phyloP scores from a whole-genome alignment of 1,140 invertebrate species.

The Vollenhovia emeryi region DNA sequence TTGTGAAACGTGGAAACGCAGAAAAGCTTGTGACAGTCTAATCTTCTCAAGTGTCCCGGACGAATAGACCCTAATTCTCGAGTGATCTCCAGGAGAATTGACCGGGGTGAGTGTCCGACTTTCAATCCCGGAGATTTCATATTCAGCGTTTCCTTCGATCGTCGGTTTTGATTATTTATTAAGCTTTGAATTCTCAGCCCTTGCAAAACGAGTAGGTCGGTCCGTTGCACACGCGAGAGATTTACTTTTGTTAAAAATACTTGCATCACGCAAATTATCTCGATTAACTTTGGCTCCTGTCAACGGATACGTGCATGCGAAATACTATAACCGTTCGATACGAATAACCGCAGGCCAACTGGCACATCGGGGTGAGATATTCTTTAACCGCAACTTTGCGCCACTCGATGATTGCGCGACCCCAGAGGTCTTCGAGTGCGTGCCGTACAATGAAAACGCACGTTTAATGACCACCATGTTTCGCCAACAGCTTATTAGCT shows the following conservation, averaged over 20 bases:
- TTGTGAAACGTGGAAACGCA: constrained; percentile 79
- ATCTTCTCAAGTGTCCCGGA: constrained; percentile 81
- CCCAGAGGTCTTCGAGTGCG: constrained; percentile 38
- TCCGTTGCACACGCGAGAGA: not conserved
- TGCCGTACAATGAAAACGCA: constrained; percentile 66
- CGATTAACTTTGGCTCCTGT: not conserved
- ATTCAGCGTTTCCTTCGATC: constrained; percentile 45
- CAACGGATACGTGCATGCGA: not conserved
- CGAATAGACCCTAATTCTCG: constrained; percentile 81
- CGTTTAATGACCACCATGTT: constrained; percentile 81
- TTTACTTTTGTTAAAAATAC: constrained; percentile 4
- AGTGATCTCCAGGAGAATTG: constrained; percentile 75
- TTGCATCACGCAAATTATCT: not conserved
- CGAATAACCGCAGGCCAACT: constrained; percentile 30
- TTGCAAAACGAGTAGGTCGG: not conserved
- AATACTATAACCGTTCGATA: constrained; percentile 20
- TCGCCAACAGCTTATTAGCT: constrained; percentile 78
- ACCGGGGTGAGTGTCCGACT: constrained; percentile 41
- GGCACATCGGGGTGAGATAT: constrained; percentile 59
- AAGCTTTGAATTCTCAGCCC: constrained; percentile 37
- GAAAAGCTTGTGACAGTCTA: constrained; percentile 83
- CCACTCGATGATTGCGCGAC: constrained; percentile 59
- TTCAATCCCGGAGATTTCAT: constrained; percentile 59
- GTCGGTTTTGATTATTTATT: not conserved
- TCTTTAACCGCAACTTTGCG: constrained; percentile 70